A percentile compares a stretch with the other conserved stretches of the same genome.
These are phyloP conservation scores for Aplocera efformata DNA, from an alignment of 2,888 invertebrate species.

Conservation along the genomic window DNA sequence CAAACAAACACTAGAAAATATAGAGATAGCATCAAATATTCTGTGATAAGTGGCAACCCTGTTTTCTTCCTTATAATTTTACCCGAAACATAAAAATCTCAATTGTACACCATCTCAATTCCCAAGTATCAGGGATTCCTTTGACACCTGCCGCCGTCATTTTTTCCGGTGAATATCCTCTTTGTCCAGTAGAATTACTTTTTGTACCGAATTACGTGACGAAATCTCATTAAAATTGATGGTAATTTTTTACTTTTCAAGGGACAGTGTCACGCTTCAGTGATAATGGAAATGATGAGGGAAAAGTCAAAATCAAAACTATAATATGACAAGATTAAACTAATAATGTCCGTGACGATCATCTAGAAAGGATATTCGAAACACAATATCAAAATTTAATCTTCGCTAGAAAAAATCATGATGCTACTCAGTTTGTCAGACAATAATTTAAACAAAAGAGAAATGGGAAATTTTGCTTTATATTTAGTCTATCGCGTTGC, in stretches of 20 bases:
- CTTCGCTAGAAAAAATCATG: too few species aligned
- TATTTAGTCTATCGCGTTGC: too few species aligned
- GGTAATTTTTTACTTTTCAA: conserved; percentile 8
- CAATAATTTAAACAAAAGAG: too few species aligned
- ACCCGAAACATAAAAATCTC: conserved; percentile 16
- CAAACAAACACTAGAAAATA: too few species aligned
- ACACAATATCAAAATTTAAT: too few species aligned
- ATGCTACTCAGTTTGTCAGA: too few species aligned
- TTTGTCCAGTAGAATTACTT: background rate
- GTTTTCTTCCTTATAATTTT: conserved; percentile 15
- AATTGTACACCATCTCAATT: conserved; percentile 47
- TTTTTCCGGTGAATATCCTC: too few species aligned
- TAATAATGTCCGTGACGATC: too few species aligned
- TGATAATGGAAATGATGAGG: conserved; percentile 4
- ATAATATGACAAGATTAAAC: too few species aligned
- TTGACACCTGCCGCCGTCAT: conserved; percentile 36
- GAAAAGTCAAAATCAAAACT: conserved; percentile 2
- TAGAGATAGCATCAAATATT: too few species aligned
- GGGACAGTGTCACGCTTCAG: conserved; percentile 6
- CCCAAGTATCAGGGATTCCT: conserved; percentile 40
- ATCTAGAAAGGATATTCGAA: too few species aligned
- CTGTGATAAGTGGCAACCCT: conserved; percentile 27
- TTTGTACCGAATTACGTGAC: conserved; percentile 28
- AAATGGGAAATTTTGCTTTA: too few species aligned
- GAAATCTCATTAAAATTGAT: conserved; percentile 24